Evolutionary conservation across 2,113 vertebrate genomes (phyloP).

Genomic region (Tinamus guttatus): DNA sequence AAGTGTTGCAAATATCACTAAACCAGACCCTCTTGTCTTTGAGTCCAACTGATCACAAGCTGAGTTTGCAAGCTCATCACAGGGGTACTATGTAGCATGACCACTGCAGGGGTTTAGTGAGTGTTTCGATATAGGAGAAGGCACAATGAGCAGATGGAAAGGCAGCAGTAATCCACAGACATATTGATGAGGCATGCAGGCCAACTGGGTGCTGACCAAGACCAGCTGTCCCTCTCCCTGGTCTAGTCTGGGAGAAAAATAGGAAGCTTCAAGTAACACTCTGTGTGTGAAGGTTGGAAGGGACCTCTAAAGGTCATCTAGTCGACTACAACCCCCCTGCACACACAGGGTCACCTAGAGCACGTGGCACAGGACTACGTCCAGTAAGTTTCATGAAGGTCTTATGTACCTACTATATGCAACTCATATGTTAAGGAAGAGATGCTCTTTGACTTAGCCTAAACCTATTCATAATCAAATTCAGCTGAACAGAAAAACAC

Average conservation of each 20-base stretch:
- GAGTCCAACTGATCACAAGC: background rate
- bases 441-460: background rate
- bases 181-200: background rate
- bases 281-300: background rate
- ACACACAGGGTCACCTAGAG: too few relatives aligned
- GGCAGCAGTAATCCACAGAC: slow-evolving; percentile 7
- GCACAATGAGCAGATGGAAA: slow-evolving; percentile 40
- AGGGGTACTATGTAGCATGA: background rate
- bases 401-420: background rate
- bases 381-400: background rate
- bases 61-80: background rate
- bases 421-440: background rate
- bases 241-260: background rate
- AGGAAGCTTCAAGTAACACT: background rate
- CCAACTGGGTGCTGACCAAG: slow-evolving; percentile 53
- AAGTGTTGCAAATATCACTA: background rate
- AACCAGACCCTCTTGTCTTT: fast-evolving
- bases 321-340: too few relatives aligned
- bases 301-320: too few relatives aligned
- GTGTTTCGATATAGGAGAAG: background rate
- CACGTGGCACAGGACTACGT: too few relatives aligned
- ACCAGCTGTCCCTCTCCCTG: slow-evolving; percentile 35
- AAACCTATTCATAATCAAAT: background rate
- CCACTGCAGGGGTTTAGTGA: background rate
- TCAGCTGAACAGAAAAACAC: background rate